Base-by-base conservation (phyloP, 2,113 vertebrate genomes). In the Ammodytes dubius region DNA sequence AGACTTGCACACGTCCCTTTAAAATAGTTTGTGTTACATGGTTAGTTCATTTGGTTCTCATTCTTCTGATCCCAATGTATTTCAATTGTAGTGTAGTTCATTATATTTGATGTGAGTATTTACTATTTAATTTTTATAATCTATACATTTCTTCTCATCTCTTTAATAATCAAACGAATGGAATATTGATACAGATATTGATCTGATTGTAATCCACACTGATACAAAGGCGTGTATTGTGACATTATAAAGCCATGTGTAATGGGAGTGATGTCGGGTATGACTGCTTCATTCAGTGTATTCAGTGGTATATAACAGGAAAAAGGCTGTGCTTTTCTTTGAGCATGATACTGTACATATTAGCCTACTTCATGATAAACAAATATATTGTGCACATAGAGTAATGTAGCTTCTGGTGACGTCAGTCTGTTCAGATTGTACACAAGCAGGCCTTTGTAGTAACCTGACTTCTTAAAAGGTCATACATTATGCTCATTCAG, bases 351-450 rank as follows among this genome's bases (percentile, higher is more conserved):
- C 27, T 54, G 53, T 10, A 6, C 19, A 46, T 5, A 37, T 47
- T 27, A 27, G 27, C 27, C 27, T 4, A 39, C 2, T 39, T 50
- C 4, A 15, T 17, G 14, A 52, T n/a, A 43, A 40, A 53, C 0
- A 17, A 10, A 27, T 14, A 67, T 39, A 0, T 11, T 56, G n/a
- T n/a, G 12, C 42, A 0, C 27, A 27, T 27, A 27, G 27, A 27
- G 27, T 27, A 27, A 27, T 27, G 27, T 27, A 27, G 27, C 37
- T 68, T 74, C 46, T 37, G 46, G 6, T 79, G 79, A 79, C 0
- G 0, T 70, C 69, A 54, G 27, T 45, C 3, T 74, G 74, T 79
- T 79, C 74, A 74, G 53, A 54, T 66, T 4, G 79, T 17, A 82
- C 65, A 80, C 6, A 47, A 11, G 61, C 15, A 64, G 61, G 79